Conservation (phyloP, 2,888 invertebrate species). For the Protula sp. region DNA sequence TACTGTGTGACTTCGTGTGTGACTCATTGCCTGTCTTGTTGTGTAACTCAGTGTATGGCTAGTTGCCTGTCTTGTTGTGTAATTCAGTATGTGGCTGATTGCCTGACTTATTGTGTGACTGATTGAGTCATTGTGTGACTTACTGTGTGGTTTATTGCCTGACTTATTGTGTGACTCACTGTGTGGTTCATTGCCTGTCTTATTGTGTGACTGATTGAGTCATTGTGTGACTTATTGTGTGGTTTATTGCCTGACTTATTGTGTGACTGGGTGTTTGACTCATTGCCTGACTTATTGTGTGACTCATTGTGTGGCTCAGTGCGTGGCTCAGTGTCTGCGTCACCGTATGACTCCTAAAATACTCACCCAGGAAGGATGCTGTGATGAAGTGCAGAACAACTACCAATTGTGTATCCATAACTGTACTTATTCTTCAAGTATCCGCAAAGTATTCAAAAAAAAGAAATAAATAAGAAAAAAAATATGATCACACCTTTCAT, state of each 20-base stretch:
- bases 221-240: background rate
- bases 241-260: background rate
- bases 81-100: background rate
- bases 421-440: too few relatives aligned
- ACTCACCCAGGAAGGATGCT: too few relatives aligned
- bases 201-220: background rate
- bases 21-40: too few relatives aligned
- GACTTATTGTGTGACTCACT: background rate
- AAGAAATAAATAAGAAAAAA: too few relatives aligned
- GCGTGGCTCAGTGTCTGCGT: background rate
- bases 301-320: background rate
- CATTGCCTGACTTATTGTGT: background rate
- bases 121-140: background rate
- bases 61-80: background rate
- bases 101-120: background rate
- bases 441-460: too few relatives aligned
- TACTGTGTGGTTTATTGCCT: background rate
- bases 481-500: too few relatives aligned
- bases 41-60: background rate
- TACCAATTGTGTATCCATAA: too few relatives aligned
- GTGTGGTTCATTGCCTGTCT: background rate
- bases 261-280: background rate
- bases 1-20: too few relatives aligned
- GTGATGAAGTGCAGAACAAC: too few relatives aligned
- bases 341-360: background rate